Evolutionary conservation across 2,797 vertebrate species (phyloP).

Genomic region (Rhyacichthys aspro): DNA sequence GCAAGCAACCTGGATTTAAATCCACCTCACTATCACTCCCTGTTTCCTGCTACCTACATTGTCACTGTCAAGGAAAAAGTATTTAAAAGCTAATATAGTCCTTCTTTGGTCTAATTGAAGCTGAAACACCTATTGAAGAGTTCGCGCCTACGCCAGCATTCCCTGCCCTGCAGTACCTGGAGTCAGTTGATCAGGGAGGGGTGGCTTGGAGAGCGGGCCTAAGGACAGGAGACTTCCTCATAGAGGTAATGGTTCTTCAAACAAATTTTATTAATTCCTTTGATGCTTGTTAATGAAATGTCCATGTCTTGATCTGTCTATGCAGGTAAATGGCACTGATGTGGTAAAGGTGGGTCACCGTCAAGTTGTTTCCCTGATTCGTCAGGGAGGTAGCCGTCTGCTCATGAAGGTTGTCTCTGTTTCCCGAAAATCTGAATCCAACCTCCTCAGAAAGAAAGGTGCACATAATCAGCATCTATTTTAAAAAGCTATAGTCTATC

Average conservation of each 20-base stretch:
- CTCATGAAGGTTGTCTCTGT: conserved; percentile 98
- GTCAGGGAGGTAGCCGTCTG: conserved; percentile 94
- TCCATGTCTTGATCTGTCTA: background rate
- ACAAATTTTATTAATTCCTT: background rate
- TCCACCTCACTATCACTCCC: no score
- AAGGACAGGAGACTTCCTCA: conserved; percentile 84
- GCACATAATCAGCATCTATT: background rate
- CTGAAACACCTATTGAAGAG: conserved; percentile 98
- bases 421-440: conserved; percentile 91
- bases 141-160: conserved; percentile 97
- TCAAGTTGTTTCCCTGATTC: conserved; percentile 95
- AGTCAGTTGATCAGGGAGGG: conserved; percentile 96
- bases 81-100: background rate
- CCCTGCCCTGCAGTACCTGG: conserved; percentile 95
- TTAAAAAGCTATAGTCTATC: background rate
- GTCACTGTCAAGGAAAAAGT: background rate
- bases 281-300: background rate
- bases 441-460: conserved; percentile 93
- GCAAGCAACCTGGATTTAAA: no score
- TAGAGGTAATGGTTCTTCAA: conserved; percentile 69
- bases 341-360: conserved; percentile 84
- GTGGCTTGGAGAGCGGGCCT: conserved; percentile 97
- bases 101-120: conserved; percentile 63
- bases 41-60: no score
- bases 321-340: conserved; percentile 78